Conservation (phyloP, 2,113 vertebrate species). For the Limanda limanda region DNA sequence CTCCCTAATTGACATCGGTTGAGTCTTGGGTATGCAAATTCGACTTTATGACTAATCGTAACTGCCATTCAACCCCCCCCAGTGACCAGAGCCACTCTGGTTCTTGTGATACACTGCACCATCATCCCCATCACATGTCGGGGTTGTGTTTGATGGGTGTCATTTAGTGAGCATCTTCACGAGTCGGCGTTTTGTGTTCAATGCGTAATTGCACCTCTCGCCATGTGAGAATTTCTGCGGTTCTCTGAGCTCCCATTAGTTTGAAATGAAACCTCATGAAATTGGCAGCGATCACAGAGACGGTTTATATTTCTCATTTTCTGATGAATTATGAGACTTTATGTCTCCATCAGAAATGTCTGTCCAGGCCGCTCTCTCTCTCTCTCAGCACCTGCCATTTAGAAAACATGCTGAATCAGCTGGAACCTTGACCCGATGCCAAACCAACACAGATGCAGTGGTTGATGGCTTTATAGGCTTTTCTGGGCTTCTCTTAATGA, state of each 20-base stretch:
- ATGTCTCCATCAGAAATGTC: slow-evolving; percentile 27
- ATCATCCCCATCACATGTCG: slow-evolving; percentile 31
- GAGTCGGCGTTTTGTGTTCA: slow-evolving; percentile 28
- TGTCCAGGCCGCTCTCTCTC: too few relatives aligned
- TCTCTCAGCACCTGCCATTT: slow-evolving; percentile 33
- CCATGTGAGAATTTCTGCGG: slow-evolving; percentile 5
- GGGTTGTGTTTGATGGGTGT: slow-evolving; percentile 49
- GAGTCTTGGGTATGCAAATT: slow-evolving; percentile 57
- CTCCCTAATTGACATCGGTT: slow-evolving; percentile 56
- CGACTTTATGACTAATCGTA: slow-evolving; percentile 64
- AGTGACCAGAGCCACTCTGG: slow-evolving; percentile 33
- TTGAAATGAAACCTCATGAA: slow-evolving; percentile 17
- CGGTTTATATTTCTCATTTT: slow-evolving; percentile 45
- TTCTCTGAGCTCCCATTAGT: slow-evolving; percentile 37
- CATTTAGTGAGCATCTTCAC: slow-evolving; percentile 48
- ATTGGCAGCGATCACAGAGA: slow-evolving; percentile 24
- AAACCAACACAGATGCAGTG: slow-evolving; percentile 50
- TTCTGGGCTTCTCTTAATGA: slow-evolving; percentile 54
- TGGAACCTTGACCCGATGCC: slow-evolving; percentile 36
- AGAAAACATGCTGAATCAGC: slow-evolving; percentile 46
- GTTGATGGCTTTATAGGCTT: slow-evolving; percentile 29
- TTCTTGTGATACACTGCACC: slow-evolving; percentile 27
- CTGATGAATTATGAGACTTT: slow-evolving; percentile 27
- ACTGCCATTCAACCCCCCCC: slow-evolving; percentile 50
- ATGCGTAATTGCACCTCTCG: slow-evolving; percentile 24